Base-by-base conservation (phyloP, 92 coral and sea anemone genomes). In the Palythoa grandiflora region DNA sequence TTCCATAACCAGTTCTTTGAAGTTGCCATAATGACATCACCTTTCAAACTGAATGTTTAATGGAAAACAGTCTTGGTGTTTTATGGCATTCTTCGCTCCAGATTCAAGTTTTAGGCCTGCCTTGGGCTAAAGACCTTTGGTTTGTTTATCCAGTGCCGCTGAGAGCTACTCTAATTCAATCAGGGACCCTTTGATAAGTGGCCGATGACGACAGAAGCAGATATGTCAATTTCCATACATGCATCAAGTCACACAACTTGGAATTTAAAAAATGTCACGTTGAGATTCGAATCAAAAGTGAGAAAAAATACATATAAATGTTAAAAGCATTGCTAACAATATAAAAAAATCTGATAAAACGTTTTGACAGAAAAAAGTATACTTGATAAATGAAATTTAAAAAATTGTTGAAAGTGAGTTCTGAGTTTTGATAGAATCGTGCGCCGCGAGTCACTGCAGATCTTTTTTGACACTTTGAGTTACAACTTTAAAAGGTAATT, bases 1-100 rank as follows among this genome's bases (percentile, higher is more conserved):
- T 77, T 77, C 83, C 83, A 77, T 57, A 77, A 28, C 83, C 83
- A 77, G 63, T 77, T 77, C 63, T 77, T 77, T n/a, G 79, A 44
- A 52, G 54, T 75, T 14, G 83, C 83, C 83, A 77, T 77, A 20
- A 11, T 77, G 44, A 77, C 83, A 51, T 35, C 83, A 51, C 9
- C 83, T 77, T 53, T 28, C 65, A 9, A 4, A 21, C 65, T 28
- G 28, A 77, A n/a, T 19, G 28, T 77, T 53, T 57, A 52, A 77
- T 38, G 63, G 17, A 77, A 21, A 47, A 75, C 21, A 77, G 83
- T 20, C 8, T 35, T 76, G 65, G 19, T 6, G 83, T 77, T 70
- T 37, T 70, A 35, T 35, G 44, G 75, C 75, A 70, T 70, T 70
- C 47, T 47, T 12, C 36, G 6, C 40, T 70, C 50, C 75, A 70